Conservation (phyloP, 2,113 vertebrate genomes). For the Tetrax tetrax region DNA sequence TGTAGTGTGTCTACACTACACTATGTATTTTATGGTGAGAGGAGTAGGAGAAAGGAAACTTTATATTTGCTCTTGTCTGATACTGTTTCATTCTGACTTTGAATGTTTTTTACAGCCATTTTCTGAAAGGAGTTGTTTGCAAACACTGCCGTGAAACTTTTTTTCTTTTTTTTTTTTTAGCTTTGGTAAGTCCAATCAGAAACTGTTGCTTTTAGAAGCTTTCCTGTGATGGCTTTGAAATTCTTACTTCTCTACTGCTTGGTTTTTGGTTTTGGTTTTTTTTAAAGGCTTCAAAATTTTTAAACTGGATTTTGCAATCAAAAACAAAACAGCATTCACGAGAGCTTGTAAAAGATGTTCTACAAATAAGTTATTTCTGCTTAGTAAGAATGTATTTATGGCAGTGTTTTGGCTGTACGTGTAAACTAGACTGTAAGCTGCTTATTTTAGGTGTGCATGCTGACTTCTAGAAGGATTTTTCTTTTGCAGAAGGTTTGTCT, state of each 20-base stretch:
- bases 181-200: neutral
- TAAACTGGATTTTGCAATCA: neutral
- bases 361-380: neutral
- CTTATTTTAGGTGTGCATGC: neutral
- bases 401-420: neutral
- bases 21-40: neutral
- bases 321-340: neutral
- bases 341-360: neutral
- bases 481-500: slow-evolving; percentile 1
- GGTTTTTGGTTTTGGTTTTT: neutral
- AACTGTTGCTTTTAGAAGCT: neutral
- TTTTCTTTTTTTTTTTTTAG: neutral
- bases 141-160: neutral
- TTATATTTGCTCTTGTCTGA: neutral
- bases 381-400: slow-evolving; percentile 43
- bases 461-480: slow-evolving; percentile 10
- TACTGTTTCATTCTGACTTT: neutral
- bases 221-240: neutral
- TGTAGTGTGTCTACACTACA: neutral
- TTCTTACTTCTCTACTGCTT: neutral
- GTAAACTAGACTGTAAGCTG: neutral
- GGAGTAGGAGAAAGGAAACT: neutral
- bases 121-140: neutral
- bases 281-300: neutral
- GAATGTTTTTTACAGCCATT: neutral